A percentile compares a stretch with the other conserved stretches of the same genome.
Evolutionary conservation across 2,888 invertebrate species (phyloP).

Genomic region (Cosmia pyralina): DNA sequence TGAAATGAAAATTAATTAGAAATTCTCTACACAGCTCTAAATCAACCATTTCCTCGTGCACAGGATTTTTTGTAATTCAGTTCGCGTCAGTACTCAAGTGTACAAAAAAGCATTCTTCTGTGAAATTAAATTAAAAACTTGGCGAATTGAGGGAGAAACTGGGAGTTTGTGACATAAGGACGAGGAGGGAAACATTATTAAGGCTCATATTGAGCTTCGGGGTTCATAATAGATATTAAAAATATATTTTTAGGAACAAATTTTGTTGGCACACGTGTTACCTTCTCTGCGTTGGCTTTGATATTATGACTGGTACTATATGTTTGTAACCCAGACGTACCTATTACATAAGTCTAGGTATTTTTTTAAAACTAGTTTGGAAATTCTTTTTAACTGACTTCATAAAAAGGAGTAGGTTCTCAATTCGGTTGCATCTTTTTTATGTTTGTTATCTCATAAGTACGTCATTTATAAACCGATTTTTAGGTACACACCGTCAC

Average conservation of each 20-base stretch:
- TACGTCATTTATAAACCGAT: no score
- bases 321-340: background rate
- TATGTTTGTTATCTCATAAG: no score
- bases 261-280: constrained; percentile 19
- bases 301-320: background rate
- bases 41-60: constrained; percentile 14
- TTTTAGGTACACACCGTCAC: background rate
- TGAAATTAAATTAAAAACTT: constrained; percentile 58
- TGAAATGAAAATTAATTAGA: constrained; percentile 5
- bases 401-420: no score
- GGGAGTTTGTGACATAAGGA: constrained; percentile 9
- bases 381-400: no score
- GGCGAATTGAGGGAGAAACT: constrained; percentile 11
- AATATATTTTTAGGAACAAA: constrained; percentile 7
- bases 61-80: constrained; percentile 46
- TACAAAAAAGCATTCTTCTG: constrained; percentile 51
- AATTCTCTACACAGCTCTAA: constrained; percentile 1
- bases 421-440: no score
- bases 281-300: constrained; percentile 2
- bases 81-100: constrained; percentile 21
- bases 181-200: constrained; percentile 27
- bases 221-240: constrained; percentile 23
- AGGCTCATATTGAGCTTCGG: background rate
- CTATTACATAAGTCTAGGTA: background rate
- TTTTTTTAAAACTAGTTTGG: background rate